Base-by-base conservation (phyloP, 2,113 vertebrate species). In the Dasypus novemcinctus region DNA sequence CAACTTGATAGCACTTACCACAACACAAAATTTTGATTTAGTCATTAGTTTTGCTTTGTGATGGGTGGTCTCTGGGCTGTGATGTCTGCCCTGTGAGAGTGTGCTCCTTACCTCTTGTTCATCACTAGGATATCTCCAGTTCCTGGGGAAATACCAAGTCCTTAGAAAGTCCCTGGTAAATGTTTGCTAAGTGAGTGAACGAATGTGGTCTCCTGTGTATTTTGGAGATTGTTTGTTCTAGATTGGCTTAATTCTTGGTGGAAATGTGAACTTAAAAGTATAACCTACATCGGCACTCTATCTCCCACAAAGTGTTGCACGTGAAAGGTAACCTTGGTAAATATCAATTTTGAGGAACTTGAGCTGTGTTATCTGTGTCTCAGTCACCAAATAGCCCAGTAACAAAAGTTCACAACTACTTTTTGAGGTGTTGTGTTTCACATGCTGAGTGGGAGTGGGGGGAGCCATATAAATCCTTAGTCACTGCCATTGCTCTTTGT, bases 401-500 rank as follows among this genome's bases (percentile, higher is more conserved):
- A 38, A 85, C 29, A 82, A 14, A 68, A 20, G 33, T 17, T 2
- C 0, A 20, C 21, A 49, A 52, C 29, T 87, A 5, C 6, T 79
- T 88, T 29, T 33, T 13, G 27, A 71, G 54, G 6, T 25, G 15
- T 38, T 74, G 13, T 21, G 10, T 68, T 25, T 0, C 6, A 31
- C 2, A 74, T 18, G 2, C 52, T 12, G n/a, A 15, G 29, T 20
- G 25, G 25, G 0, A 4, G 2, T n/a, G n/a, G n/a, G 36, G 9
- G 21, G 33, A 57, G 7, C 11, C 38, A 8, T 1, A 49, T 18
- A 29, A 33, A 72, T n/a, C 5, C 27, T 33, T 72, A 46, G 71
- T 72, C 75, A 43, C 9, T 33, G 15, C 11, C 82, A 6, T 25
- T 74, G 4, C 5, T 76, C 0, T 46, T 31, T 76, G 9, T 80